Evolutionary conservation across 2,113 vertebrate species (phyloP).

Genomic region (Protobothrops mucrosquamatus): DNA sequence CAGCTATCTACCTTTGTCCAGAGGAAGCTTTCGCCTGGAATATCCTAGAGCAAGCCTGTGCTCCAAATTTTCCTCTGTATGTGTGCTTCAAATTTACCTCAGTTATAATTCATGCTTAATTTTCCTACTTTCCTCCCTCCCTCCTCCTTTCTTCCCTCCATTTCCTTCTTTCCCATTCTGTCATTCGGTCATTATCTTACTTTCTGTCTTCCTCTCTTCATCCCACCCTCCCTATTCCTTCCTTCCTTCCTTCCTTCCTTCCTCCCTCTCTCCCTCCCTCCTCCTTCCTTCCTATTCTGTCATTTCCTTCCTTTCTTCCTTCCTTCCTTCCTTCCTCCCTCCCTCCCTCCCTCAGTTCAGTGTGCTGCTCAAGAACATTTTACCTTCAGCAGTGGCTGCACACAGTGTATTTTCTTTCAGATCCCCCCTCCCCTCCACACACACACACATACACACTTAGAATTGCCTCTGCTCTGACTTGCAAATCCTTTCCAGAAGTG

Average conservation of each 20-base stretch:
- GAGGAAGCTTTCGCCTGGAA: background rate
- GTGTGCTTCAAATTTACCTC: background rate
- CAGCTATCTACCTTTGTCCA: background rate
- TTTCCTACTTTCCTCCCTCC: background rate
- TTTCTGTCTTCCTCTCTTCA: background rate
- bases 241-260: background rate
- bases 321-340: no score
- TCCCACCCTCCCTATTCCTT: background rate
- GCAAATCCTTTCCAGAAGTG: slow-evolving; percentile 16
- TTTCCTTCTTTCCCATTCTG: background rate
- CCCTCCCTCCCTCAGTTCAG: background rate
- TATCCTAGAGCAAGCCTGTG: background rate
- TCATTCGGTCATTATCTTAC: background rate
- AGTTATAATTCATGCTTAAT: background rate
- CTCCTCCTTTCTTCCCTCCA: background rate
- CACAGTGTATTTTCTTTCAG: background rate
- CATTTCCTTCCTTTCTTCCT: background rate
- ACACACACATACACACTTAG: no score
- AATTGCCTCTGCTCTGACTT: background rate
- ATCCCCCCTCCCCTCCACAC: no score
- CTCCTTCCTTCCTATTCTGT: background rate
- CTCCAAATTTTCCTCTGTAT: background rate
- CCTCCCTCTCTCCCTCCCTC: background rate
- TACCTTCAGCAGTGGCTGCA: background rate
- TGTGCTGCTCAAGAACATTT: background rate